These are phyloP conservation scores for Ceyx margarethae DNA, from an alignment of 2,113 vertebrate genomes.

Conservation along the genomic window DNA sequence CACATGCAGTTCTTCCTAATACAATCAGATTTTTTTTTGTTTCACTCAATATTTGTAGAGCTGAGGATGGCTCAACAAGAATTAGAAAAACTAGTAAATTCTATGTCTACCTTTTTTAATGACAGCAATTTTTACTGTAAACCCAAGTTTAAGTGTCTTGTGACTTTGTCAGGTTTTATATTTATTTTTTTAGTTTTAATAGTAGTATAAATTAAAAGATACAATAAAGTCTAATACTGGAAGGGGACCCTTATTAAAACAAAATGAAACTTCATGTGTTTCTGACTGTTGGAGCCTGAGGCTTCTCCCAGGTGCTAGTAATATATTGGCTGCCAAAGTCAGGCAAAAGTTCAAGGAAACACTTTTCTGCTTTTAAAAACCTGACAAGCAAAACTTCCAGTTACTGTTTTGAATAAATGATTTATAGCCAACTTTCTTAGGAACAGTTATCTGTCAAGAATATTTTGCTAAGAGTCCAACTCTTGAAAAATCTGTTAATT, in stretches of 20 bases:
- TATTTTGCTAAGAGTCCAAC: constrained; percentile 8
- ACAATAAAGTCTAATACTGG: constrained; percentile 29
- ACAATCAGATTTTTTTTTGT: background rate
- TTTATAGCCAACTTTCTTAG: constrained; percentile 42
- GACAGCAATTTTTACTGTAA: background rate
- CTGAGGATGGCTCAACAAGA: background rate
- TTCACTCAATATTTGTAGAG: background rate
- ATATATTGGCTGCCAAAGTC: constrained; percentile 38
- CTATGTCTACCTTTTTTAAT: background rate
- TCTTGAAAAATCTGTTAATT: constrained; percentile 45
- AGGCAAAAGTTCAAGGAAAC: constrained; percentile 64
- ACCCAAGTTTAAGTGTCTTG: background rate
- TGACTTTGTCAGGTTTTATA: background rate
- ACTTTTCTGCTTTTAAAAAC: constrained; percentile 40
- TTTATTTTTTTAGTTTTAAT: background rate
- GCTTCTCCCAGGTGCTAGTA: constrained; percentile 51
- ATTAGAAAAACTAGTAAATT: background rate
- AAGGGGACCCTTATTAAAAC: constrained; percentile 47
- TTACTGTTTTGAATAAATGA: constrained; percentile 59
- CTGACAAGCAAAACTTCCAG: constrained; percentile 54
- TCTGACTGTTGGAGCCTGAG: constrained; percentile 60
- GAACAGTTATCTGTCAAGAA: constrained; percentile 55
- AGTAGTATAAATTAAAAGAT: constrained; percentile 36
- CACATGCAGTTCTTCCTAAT: background rate
- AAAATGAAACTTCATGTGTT: constrained; percentile 53